Conservation (phyloP, 2,888 invertebrate species). For the Cheilosia urbana region DNA sequence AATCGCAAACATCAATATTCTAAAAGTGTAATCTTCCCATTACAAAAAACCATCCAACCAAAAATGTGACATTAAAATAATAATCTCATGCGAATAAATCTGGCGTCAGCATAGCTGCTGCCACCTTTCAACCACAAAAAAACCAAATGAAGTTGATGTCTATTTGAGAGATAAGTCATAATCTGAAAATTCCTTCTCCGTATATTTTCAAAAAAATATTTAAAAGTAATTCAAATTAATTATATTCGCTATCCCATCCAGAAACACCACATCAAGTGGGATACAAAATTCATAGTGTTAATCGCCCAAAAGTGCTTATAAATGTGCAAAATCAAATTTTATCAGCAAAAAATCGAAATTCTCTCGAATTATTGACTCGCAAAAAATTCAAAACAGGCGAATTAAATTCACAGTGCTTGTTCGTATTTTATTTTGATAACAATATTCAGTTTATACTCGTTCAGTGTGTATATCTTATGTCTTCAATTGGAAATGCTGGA, state of each 20-base stretch:
- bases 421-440: conserved; percentile 25
- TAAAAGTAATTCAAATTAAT: conserved; percentile 69
- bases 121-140: conserved; percentile 42
- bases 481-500: not conserved
- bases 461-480: not conserved
- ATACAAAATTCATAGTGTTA: conserved; percentile 22
- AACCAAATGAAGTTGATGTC: conserved; percentile 58
- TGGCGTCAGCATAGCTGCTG: conserved; percentile 63
- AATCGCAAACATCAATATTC: no score
- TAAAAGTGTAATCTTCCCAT: conserved; percentile 13
- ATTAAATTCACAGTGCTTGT: conserved; percentile 33
- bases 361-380: conserved; percentile 14
- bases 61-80: conserved; percentile 8
- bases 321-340: conserved; percentile 21
- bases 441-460: conserved; percentile 4
- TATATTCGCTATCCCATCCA: conserved; percentile 4
- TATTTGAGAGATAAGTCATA: conserved; percentile 68
- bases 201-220: conserved; percentile 69
- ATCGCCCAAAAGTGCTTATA: not conserved
- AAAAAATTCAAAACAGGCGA: conserved; percentile 60
- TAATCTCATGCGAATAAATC: conserved; percentile 55
- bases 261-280: not conserved
- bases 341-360: conserved; percentile 11
- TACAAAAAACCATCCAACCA: not conserved
- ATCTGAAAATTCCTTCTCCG: conserved; percentile 68